phyloP scores from a whole-genome alignment of 2,888 invertebrate species.

The Sphaeridia pumilis region DNA sequence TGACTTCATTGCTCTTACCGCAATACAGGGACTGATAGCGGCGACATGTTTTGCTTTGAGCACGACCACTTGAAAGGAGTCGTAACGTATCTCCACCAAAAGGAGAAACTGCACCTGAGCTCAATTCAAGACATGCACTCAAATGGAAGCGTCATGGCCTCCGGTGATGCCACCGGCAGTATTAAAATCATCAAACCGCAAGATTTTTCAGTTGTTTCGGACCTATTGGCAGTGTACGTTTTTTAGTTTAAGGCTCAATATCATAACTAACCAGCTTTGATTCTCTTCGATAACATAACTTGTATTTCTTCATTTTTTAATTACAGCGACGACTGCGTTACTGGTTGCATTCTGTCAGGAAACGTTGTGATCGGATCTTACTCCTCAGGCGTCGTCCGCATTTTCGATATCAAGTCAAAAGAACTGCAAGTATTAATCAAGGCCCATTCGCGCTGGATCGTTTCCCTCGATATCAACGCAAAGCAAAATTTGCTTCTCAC shows the following conservation, averaged over 20 bases:
- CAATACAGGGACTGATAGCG: conserved; percentile 14
- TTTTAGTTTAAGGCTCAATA: too few relatives aligned
- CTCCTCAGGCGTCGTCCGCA: conserved; percentile 27
- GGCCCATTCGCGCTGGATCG: conserved; percentile 35
- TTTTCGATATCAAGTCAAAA: conserved; percentile 24
- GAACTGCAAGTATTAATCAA: conserved; percentile 20
- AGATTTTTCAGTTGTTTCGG: conserved; percentile 5
- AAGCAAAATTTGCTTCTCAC: conserved; percentile 24
- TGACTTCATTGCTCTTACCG: not conserved
- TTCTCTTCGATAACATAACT: too few relatives aligned
- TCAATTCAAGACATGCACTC: conserved; percentile 15
- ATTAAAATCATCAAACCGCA: conserved; percentile 12
- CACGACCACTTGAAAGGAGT: conserved; percentile 3
- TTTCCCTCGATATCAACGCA: conserved; percentile 25
- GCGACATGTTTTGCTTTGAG: conserved; percentile 14
- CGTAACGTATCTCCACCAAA: conserved; percentile 7
- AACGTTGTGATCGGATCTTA: conserved; percentile 25
- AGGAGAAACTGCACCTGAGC: conserved; percentile 15
- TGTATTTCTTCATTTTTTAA: not conserved
- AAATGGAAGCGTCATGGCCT: conserved; percentile 8
- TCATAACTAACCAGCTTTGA: too few relatives aligned
- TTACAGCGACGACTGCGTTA: conserved; percentile 23
- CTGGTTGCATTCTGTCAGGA: conserved; percentile 26
- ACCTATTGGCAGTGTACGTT: conserved; percentile 8
- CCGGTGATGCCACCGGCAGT: conserved; percentile 10